Conservation (phyloP, 2,797 vertebrate genomes). For the Fistularia commersonii region DNA sequence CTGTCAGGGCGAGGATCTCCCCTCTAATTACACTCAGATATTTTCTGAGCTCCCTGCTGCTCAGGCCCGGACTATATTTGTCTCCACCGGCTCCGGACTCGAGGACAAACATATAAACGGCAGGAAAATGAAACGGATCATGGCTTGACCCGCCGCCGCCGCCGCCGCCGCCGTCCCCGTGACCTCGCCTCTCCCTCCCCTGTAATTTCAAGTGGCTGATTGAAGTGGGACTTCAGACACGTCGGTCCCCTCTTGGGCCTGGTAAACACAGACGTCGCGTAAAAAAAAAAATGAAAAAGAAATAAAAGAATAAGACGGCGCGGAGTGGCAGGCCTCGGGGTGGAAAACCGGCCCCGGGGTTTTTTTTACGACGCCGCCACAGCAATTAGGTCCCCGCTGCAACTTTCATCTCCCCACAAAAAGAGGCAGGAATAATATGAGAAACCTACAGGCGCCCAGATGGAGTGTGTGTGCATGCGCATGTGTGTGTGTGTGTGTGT, state of each 20-base stretch:
- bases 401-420: slow-evolving; percentile 78
- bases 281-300: too few relatives aligned
- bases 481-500: too few relatives aligned
- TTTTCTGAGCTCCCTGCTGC: too few relatives aligned
- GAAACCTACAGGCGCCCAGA: slow-evolving; percentile 52
- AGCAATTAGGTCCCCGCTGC: slow-evolving; percentile 76
- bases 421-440: slow-evolving; percentile 63
- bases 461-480: too few relatives aligned
- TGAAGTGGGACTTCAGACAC: slow-evolving; percentile 43
- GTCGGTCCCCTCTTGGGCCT: slow-evolving; percentile 41
- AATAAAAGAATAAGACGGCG: slow-evolving; percentile 69
- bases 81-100: too few relatives aligned
- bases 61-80: too few relatives aligned
- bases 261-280: slow-evolving; percentile 71
- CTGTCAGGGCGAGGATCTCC: too few relatives aligned
- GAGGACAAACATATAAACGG: slow-evolving; percentile 43
- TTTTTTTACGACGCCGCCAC: slow-evolving; percentile 72
- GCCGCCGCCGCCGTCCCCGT: slow-evolving; percentile 36
- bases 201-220: slow-evolving; percentile 60
- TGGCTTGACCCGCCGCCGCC: slow-evolving; percentile 46
- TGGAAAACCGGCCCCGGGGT: slow-evolving; percentile 63
- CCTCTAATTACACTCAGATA: too few relatives aligned
- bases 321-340: slow-evolving; percentile 61
- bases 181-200: slow-evolving; percentile 24
- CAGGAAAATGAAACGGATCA: slow-evolving; percentile 32